Percentiles rank a stretch among this genome's conserved stretches.
Evolutionary conservation across 2,888 invertebrate species (phyloP).

Genomic region (Tetragnatha montana): DNA sequence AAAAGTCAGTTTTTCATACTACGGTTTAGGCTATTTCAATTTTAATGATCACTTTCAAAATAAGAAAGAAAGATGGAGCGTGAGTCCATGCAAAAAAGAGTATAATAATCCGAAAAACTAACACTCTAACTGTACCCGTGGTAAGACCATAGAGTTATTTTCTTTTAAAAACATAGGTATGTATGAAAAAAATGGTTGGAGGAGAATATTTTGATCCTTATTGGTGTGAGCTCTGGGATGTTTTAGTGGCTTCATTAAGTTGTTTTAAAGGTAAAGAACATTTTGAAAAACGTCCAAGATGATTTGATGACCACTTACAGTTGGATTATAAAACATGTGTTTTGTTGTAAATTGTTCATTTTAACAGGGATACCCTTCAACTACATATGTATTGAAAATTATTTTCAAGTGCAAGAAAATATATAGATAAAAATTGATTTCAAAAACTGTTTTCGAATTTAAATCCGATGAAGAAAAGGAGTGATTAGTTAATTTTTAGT

Average conservation of each 20-base stretch:
- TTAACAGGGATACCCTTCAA: too few species aligned
- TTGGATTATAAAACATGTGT: too few species aligned
- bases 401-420: too few species aligned
- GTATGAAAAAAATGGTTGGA: neutral
- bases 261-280: neutral
- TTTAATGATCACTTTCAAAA: slow-evolving; percentile 9
- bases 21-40: slow-evolving; percentile 23
- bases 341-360: too few species aligned
- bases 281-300: neutral
- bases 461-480: too few species aligned
- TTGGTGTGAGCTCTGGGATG: neutral
- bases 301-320: neutral
- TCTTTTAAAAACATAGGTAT: neutral
- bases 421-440: too few species aligned
- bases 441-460: too few species aligned
- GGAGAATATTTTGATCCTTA: too few species aligned
- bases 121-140: neutral
- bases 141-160: neutral
- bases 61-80: neutral
- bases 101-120: neutral
- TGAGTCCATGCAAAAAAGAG: slow-evolving; percentile 10
- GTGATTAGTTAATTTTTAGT: too few species aligned
- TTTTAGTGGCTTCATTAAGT: slow-evolving; percentile 16
- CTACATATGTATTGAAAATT: too few species aligned
- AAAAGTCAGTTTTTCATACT: slow-evolving; percentile 1